Conservation (phyloP, 2,888 invertebrate genomes). For the Melitaea athalia region DNA sequence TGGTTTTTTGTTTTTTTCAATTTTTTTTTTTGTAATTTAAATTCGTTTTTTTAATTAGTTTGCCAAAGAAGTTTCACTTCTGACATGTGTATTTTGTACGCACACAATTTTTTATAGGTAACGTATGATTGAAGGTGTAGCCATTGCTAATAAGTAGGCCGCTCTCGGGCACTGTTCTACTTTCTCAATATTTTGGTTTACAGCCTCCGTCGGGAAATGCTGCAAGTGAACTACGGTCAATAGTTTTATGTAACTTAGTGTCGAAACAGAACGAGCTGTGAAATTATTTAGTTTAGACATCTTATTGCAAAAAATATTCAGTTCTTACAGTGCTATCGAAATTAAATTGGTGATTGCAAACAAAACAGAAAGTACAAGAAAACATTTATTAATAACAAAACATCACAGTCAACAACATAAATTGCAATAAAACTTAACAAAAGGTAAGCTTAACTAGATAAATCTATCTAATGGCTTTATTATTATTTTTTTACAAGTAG, state of each 20-base stretch:
- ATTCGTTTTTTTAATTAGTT: too few species aligned
- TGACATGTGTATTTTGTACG: too few species aligned
- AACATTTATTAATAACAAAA: slow-evolving; percentile 56
- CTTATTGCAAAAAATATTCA: slow-evolving; percentile 3
- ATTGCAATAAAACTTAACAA: slow-evolving; percentile 52
- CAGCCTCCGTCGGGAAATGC: slow-evolving; percentile 69
- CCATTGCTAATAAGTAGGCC: slow-evolving; percentile 76
- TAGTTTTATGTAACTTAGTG: slow-evolving; percentile 78
- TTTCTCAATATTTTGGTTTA: slow-evolving; percentile 71
- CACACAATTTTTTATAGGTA: slow-evolving; percentile 72
- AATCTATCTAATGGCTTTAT: slow-evolving; percentile 61
- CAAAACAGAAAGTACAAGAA: slow-evolving; percentile 30
- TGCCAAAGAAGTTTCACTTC: too few species aligned
- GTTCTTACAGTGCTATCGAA: background rate
- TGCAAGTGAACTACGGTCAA: slow-evolving; percentile 71
- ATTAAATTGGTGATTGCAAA: slow-evolving; percentile 7
- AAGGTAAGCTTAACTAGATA: slow-evolving; percentile 53
- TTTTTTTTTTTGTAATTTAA: too few species aligned
- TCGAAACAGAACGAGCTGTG: slow-evolving; percentile 70
- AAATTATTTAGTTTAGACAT: slow-evolving; percentile 43
- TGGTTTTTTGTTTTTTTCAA: too few species aligned
- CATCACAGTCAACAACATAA: slow-evolving; percentile 67
- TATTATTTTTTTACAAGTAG: slow-evolving; percentile 51
- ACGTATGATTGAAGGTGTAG: slow-evolving; percentile 74
- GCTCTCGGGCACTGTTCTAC: slow-evolving; percentile 75